A percentile compares a stretch with the other conserved stretches of the same genome.
These are phyloP conservation scores for Pocillopora grandis DNA, from an alignment of 92 coral and sea anemone species.

Conservation along the genomic window DNA sequence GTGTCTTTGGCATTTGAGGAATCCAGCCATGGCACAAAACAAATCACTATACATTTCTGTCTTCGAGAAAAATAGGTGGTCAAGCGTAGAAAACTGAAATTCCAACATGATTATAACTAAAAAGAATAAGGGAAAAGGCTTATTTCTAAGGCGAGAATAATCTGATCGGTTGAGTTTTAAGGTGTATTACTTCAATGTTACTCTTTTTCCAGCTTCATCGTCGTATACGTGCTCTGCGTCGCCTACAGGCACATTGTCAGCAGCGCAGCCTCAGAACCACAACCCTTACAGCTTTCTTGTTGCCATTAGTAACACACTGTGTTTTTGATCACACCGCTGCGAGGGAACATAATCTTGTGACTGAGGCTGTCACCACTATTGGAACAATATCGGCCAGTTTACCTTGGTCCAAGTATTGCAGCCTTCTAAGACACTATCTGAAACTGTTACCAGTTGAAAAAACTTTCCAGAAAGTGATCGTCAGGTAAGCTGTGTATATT, in stretches of 20 bases:
- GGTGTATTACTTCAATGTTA: too few relatives aligned
- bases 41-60: too few relatives aligned
- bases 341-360: constrained; percentile 89
- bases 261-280: constrained; percentile 65
- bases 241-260: constrained; percentile 78
- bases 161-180: too few relatives aligned
- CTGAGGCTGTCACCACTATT: constrained; percentile 86
- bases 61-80: too few relatives aligned
- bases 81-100: too few relatives aligned
- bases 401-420: constrained; percentile 89
- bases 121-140: too few relatives aligned
- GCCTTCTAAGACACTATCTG: constrained; percentile 76
- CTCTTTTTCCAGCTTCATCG: constrained; percentile 83
- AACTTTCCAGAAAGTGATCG: constrained; percentile 70
- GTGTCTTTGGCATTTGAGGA: too few relatives aligned
- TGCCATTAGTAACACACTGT: constrained; percentile 91
- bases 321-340: constrained; percentile 80
- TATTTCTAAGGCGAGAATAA: too few relatives aligned
- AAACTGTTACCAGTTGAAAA: constrained; percentile 71
- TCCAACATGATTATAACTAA: too few relatives aligned
- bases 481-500: constrained; percentile 55
- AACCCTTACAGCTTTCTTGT: constrained; percentile 73
- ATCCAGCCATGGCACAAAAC: too few relatives aligned
- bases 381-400: constrained; percentile 80
- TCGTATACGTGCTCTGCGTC: constrained; percentile 90